Percentiles rank a stretch among this genome's conserved stretches.
These are phyloP conservation scores for Falcaria lacertinaria DNA, from an alignment of 2,888 invertebrate species.

Conservation along the genomic window DNA sequence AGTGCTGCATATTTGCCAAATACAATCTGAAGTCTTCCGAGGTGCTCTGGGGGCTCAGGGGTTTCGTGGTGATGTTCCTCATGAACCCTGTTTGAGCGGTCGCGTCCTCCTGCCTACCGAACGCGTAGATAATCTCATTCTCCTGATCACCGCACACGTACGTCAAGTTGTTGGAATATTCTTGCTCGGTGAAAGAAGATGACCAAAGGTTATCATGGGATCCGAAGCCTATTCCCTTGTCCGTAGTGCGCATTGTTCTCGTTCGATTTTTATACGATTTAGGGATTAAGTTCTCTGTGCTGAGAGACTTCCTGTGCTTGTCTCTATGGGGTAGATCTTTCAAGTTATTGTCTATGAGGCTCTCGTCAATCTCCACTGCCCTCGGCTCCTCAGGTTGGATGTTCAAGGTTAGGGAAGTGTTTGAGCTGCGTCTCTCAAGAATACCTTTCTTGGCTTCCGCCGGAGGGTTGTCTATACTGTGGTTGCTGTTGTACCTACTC, in stretches of 20 bases:
- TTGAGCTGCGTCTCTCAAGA: constrained; percentile 88
- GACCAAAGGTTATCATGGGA: constrained; percentile 77
- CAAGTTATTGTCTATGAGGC: constrained; percentile 49
- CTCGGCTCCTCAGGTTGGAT: constrained; percentile 67
- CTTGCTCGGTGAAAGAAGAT: constrained; percentile 58
- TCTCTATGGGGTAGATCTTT: constrained; percentile 59
- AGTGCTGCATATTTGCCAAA: constrained; percentile 85
- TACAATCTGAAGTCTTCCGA: constrained; percentile 86
- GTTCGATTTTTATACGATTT: constrained; percentile 69
- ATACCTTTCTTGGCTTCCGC: constrained; percentile 80
- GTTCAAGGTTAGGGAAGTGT: constrained; percentile 88
- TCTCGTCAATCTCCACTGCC: constrained; percentile 69
- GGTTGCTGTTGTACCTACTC: constrained; percentile 69
- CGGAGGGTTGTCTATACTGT: constrained; percentile 62
- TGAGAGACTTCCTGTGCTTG: constrained; percentile 78
- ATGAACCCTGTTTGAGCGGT: constrained; percentile 58
- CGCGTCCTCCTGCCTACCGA: constrained; percentile 62
- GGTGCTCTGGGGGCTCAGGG: constrained; percentile 82
- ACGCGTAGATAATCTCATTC: constrained; percentile 73
- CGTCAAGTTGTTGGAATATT: constrained; percentile 60
- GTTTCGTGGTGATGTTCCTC: constrained; percentile 81
- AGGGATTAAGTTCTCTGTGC: constrained; percentile 80
- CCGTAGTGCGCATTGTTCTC: too few species aligned
- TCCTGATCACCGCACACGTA: constrained; percentile 72
- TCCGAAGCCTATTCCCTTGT: constrained; percentile 59